phyloP scores from a whole-genome alignment of 2,113 vertebrate species.

The Zapus hudsonius region DNA sequence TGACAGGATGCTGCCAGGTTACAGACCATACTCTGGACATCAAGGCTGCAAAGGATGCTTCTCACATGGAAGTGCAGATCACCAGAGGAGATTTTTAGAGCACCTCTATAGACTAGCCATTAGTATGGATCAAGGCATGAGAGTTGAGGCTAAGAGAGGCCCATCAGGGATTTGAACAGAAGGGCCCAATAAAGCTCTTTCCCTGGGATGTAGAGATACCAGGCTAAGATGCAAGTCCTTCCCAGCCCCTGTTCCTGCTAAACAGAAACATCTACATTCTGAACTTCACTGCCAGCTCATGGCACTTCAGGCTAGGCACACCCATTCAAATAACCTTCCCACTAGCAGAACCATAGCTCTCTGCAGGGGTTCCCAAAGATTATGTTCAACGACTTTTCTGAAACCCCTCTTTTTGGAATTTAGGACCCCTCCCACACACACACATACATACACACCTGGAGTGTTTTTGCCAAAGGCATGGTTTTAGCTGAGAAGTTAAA shows the following conservation, averaged over 20 bases:
- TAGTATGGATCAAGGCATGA: background rate
- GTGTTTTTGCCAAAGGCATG: background rate
- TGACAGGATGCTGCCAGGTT: background rate
- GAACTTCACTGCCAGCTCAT: background rate
- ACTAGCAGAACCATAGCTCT: background rate
- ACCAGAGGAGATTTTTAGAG: background rate
- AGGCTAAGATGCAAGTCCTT: background rate
- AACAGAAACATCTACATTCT: background rate
- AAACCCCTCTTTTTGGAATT: background rate
- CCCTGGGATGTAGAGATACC: background rate
- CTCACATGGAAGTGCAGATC: background rate
- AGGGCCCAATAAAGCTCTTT: background rate
- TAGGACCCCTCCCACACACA: background rate
- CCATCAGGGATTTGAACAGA: background rate
- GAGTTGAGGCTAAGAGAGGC: background rate
- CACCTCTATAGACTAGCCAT: background rate
- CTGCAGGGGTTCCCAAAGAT: background rate
- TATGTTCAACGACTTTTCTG: background rate
- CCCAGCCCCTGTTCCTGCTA: accelerated
- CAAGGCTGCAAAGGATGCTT: background rate
- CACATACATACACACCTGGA: too few species aligned
- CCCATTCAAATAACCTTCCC: background rate
- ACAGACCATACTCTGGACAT: background rate
- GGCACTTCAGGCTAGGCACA: background rate
- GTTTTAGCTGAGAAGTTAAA: background rate